phyloP scores from a whole-genome alignment of 2,888 invertebrate species.

The Theretra japonica region DNA sequence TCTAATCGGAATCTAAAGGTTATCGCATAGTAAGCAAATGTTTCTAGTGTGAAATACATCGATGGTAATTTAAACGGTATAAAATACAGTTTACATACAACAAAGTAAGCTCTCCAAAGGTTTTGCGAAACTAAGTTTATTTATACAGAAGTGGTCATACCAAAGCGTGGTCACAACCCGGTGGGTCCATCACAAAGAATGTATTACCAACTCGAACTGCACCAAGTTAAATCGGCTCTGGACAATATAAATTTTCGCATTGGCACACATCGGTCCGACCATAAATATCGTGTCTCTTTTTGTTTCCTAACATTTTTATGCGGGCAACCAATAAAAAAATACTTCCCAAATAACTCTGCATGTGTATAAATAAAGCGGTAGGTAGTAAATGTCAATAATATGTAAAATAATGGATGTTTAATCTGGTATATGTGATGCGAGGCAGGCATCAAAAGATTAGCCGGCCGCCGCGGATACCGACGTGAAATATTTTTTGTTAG shows the following conservation, averaged over 20 bases:
- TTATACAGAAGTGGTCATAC: conserved; percentile 40
- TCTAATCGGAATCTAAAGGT: no score
- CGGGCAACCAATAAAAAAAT: conserved; percentile 74
- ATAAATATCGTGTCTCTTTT: conserved; percentile 78
- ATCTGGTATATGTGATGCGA: conserved; percentile 80
- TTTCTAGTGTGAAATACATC: no score
- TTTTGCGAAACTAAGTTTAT: not conserved
- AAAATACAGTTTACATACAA: no score
- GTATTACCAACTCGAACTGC: conserved; percentile 68
- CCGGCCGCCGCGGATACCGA: conserved; percentile 61
- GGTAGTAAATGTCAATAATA: conserved; percentile 85
- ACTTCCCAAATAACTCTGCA: conserved; percentile 81
- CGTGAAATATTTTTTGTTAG: conserved; percentile 43
- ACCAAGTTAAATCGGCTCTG: conserved; percentile 71
- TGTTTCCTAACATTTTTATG: conserved; percentile 82
- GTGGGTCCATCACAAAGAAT: conserved; percentile 67
- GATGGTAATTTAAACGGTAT: no score
- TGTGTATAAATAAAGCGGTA: conserved; percentile 78
- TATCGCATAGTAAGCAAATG: no score
- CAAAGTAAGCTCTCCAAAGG: no score
- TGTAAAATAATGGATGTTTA: conserved; percentile 83
- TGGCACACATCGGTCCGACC: conserved; percentile 78
- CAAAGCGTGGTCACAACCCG: conserved; percentile 34
- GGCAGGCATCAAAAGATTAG: conserved; percentile 73
- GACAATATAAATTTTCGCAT: conserved; percentile 79